These are phyloP conservation scores for Drosophila nigromelanica DNA, from an alignment of 1,140 invertebrate genomes.

Conservation along the genomic window DNA sequence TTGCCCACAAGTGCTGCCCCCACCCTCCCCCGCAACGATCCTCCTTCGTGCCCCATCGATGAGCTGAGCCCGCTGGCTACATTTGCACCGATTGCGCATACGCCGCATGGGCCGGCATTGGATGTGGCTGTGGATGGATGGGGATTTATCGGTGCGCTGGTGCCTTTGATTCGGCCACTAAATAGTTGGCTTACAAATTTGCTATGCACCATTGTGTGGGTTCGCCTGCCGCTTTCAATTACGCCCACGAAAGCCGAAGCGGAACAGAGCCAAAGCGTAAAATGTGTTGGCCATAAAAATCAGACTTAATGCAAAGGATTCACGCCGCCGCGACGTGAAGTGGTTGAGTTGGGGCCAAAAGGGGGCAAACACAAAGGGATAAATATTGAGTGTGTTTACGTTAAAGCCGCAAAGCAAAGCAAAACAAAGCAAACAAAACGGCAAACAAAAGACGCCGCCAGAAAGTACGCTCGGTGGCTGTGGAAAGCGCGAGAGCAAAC, in stretches of 20 bases:
- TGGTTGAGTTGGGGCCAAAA: not conserved
- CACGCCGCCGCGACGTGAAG: constrained; percentile 25
- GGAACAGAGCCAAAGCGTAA: constrained; percentile 32
- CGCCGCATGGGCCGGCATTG: constrained; percentile 52
- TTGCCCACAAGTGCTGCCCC: constrained; percentile 54
- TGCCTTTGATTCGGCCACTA: constrained; percentile 54
- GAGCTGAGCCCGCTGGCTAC: constrained; percentile 4
- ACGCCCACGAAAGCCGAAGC: constrained; percentile 56
- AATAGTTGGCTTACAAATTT: constrained; percentile 76
- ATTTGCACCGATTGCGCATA: constrained; percentile 69
- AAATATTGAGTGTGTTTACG: constrained; percentile 78
- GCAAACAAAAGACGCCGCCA: constrained; percentile 54
- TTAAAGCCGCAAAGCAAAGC: constrained; percentile 65
- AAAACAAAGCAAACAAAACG: constrained; percentile 50
- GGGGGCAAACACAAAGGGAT: constrained; percentile 69
- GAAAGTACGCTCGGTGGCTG: not conserved
- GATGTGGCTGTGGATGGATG: constrained; percentile 31
- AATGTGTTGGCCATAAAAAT: constrained; percentile 73
- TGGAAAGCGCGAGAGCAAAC: constrained; percentile 44
- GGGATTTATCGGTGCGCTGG: constrained; percentile 52
- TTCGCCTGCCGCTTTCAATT: constrained; percentile 65
- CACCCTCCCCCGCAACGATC: too few species aligned
- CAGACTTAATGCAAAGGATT: constrained; percentile 66
- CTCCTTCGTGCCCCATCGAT: too few species aligned
- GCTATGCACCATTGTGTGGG: constrained; percentile 43